Conservation (phyloP, 2,797 vertebrate species). For the Falco peregrinus region DNA sequence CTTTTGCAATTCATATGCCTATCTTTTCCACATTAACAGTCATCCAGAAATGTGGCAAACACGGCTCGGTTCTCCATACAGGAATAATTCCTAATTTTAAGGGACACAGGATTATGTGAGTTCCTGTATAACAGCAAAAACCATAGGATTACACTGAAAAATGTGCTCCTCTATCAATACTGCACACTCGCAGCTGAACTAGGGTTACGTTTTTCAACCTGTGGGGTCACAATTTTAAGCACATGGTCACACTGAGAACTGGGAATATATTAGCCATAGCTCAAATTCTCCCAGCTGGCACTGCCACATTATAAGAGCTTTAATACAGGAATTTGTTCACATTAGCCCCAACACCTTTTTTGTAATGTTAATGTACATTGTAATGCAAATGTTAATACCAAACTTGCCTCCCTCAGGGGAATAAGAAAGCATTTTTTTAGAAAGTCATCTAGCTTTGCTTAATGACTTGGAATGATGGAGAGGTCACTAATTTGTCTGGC, state of each 20-base stretch:
- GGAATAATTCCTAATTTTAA: background rate
- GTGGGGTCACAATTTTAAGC: background rate
- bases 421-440: background rate
- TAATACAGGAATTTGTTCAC: background rate
- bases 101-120: background rate
- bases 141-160: background rate
- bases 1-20: background rate
- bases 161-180: fast-evolving
- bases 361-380: no score
- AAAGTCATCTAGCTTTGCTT: background rate
- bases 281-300: background rate
- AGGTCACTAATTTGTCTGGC: background rate
- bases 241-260: background rate
- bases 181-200: background rate
- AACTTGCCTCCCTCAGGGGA: background rate
- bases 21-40: background rate
- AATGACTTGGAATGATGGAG: background rate
- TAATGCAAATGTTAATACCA: background rate
- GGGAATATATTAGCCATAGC: background rate
- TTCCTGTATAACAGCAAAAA: background rate
- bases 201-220: background rate
- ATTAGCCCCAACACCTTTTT: background rate
- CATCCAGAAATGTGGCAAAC: background rate
- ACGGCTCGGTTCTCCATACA: background rate
- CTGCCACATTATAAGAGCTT: background rate